Base-by-base conservation (phyloP, 2,113 vertebrate species). In the Deroptyus accipitrinus region DNA sequence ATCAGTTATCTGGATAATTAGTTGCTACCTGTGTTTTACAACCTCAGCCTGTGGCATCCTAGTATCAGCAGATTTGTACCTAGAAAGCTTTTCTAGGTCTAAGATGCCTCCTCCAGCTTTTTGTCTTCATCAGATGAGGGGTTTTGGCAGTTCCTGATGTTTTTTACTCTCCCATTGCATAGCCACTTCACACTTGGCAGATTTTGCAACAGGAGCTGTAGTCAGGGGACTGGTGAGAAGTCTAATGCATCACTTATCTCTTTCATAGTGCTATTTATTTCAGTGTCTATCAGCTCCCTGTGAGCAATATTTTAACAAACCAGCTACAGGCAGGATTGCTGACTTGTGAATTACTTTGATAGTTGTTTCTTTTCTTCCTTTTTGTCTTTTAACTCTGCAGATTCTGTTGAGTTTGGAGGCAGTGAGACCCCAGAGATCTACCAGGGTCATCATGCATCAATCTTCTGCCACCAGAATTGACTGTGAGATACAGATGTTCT, bases 211-310 rank as follows among this genome's bases (percentile, higher is more conserved):
- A 72, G 92, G 42, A 70, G 84, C 66, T 88, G 52, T 51, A 94
- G 85, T 92, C 90, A 88, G 67, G 85, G 67, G 75, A 82, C 76
- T 57, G 59, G 63, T 88, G 83, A 96, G 79, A 62, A 92, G 54
- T 76, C 85, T 70, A 69, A 88, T 88, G 94, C 75, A 86, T 92
- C 92, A 70, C 88, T 92, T 70, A 33, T 44, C n/a, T 73, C 85
- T 59, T 72, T 85, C 85, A 8, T 35, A 22, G 1, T 44, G 57
- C 63, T 88, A 7, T 73, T 97, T 90, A 77, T 90, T 88, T 86
- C 30, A 1, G 24, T 70, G 83, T 88, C 90, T 88, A 48, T 92
- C 90, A 86, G 90, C 83, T 88, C 31, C 83, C 88, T 11, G 9
- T 46, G 72, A 86, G 77, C 85, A 83, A 13, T 77, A 69, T 41